Evolutionary conservation across 2,113 vertebrate species (phyloP).

Genomic region (Sarotherodon lohbergeri): DNA sequence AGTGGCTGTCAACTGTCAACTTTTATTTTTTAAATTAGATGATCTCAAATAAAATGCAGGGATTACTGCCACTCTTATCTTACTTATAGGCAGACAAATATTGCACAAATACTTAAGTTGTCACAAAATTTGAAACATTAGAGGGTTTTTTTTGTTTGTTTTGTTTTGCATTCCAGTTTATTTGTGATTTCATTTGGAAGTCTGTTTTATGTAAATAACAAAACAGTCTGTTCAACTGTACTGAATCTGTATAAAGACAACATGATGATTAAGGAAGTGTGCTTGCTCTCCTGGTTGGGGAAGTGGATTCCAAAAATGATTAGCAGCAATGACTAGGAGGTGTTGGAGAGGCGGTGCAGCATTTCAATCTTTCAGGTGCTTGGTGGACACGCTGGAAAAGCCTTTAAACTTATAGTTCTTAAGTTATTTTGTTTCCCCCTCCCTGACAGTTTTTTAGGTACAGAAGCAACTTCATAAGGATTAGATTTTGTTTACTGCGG

Average conservation of each 20-base stretch:
- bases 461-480: not conserved
- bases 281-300: constrained; percentile 37
- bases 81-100: constrained; percentile 82
- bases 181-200: constrained; percentile 60
- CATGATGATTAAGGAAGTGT: constrained; percentile 50
- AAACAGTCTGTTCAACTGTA: constrained; percentile 67
- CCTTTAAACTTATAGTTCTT: not conserved
- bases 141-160: constrained; percentile 57
- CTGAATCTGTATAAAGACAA: constrained; percentile 71
- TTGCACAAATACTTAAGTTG: constrained; percentile 85
- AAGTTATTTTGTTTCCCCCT: constrained; percentile 46
- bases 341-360: constrained; percentile 30
- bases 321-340: constrained; percentile 15
- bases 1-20: constrained; percentile 67
- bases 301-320: constrained; percentile 13
- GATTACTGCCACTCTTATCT: constrained; percentile 85
- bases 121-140: constrained; percentile 73
- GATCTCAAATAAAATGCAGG: constrained; percentile 82
- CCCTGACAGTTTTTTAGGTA: constrained; percentile 21
- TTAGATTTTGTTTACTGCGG: constrained; percentile 40
- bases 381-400: not conserved
- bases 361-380: constrained; percentile 39
- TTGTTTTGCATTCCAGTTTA: constrained; percentile 81
- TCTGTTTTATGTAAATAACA: constrained; percentile 72
- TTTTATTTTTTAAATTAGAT: constrained; percentile 65